phyloP scores from a whole-genome alignment of 2,113 vertebrate genomes.

The Bos taurus region DNA sequence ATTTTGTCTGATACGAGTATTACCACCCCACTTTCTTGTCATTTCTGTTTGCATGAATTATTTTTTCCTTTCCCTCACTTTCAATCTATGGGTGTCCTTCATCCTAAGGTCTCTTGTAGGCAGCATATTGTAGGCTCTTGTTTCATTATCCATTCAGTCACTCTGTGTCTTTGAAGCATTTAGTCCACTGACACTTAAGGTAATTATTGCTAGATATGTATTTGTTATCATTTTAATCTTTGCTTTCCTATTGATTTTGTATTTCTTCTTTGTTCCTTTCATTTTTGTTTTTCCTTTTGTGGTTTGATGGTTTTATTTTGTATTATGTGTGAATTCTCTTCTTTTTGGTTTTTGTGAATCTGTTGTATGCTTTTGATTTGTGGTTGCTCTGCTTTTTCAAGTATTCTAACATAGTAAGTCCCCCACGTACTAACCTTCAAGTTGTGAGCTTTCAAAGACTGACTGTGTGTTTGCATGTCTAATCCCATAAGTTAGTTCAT shows the following conservation, averaged over 20 bases:
- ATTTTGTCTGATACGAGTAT: not conserved
- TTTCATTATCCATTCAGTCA: not conserved
- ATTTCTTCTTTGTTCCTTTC: not conserved
- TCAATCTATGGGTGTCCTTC: not conserved
- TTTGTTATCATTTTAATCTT: not conserved
- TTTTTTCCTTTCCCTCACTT: not conserved
- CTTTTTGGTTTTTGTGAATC: not conserved
- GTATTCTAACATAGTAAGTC: not conserved
- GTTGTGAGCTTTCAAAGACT: not conserved
- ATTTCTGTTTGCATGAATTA: not conserved
- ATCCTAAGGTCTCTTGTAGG: not conserved
- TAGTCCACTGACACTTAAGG: not conserved
- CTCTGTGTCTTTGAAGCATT: not conserved
- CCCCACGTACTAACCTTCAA: fast-evolving
- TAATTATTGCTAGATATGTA: not conserved
- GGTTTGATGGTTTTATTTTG: not conserved
- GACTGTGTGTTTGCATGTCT: not conserved
- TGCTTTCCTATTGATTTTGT: not conserved
- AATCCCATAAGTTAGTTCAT: not conserved
- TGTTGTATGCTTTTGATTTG: not conserved
- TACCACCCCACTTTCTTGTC: not conserved
- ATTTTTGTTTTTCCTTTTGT: not conserved
- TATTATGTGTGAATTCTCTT: not conserved
- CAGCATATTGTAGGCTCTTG: not conserved
- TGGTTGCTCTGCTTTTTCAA: not conserved